These are phyloP conservation scores for Tangara arthus DNA, from an alignment of 2,797 vertebrate species.

Conservation along the genomic window DNA sequence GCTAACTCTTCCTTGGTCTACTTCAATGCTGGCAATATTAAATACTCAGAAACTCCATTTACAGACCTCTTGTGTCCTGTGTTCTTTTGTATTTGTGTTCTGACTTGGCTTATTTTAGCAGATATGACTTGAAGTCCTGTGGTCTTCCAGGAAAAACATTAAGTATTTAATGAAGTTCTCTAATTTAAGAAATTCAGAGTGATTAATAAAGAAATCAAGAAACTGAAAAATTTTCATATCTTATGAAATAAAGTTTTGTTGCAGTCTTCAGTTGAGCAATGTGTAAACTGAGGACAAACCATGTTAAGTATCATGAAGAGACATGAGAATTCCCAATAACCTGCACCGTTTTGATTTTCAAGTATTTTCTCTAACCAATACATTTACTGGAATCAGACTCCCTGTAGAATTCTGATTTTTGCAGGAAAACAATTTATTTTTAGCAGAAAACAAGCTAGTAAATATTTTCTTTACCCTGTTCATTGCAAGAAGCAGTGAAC, in stretches of 20 bases:
- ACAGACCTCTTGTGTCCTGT: background rate
- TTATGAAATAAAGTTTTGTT: background rate
- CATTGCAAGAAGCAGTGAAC: background rate
- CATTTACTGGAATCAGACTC: background rate
- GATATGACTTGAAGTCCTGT: background rate
- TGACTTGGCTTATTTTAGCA: background rate
- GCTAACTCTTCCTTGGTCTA: background rate
- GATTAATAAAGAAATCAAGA: background rate
- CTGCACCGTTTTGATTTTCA: background rate
- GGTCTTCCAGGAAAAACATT: background rate
- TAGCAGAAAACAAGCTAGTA: background rate
- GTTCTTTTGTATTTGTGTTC: background rate
- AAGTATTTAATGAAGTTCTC: background rate
- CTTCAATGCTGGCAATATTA: background rate
- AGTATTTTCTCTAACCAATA: background rate
- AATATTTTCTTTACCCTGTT: background rate
- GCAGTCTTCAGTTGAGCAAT: background rate
- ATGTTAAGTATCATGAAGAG: background rate
- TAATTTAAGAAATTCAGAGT: background rate
- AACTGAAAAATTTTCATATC: background rate
- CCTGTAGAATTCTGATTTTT: background rate
- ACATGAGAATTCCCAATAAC: background rate
- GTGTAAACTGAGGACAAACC: background rate
- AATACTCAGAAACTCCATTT: background rate
- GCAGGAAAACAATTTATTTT: constrained; percentile 11